Evolutionary conservation across 2,797 vertebrate genomes (phyloP), one percentile per base, ranked within the genome.

Genomic region (Erpetoichthys calabaricus): DNA sequence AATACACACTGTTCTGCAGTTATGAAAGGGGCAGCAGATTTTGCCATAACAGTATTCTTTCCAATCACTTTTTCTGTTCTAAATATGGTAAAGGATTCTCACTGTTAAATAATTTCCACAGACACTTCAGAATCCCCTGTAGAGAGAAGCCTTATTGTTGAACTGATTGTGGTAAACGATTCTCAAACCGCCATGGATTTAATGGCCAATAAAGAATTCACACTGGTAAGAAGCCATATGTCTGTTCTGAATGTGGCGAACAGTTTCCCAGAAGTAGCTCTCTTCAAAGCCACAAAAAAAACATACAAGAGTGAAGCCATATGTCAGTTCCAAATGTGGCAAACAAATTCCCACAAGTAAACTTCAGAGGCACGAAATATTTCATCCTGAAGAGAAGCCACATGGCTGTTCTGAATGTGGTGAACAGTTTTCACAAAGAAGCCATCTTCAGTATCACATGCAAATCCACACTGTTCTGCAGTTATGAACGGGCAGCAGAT

Each of bases 271-370:
- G n/a, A n/a, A n/a, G n/a, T n/a, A n/a, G n/a, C n/a, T n/a, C n/a
- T n/a, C n/a, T n/a, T n/a, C n/a, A n/a, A n/a, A n/a, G n/a, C n/a
- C n/a, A n/a, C n/a, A 70, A 63, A 67, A 72, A 49, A 69, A 64
- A 3, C 76, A 74, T 72, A 75, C 75, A 0, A 63, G 69, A 1
- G 73, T 77, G 69, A 58, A 72, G 4, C 76, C 76, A 58, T 75
- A 70, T 67, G 68, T 69, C 64, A 73, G 73, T 47, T 66, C 68
- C 0, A 63, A 70, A 62, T 76, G 74, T 1, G 68, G 73, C 1
- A 76, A 75, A 61, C 71, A 63, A 64, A 75, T 75, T 66, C 73
- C 67, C 1, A 66, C 65, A 56, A 69, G 73, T 8, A 73, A 72
- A 68, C 70, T 76, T 63, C 73, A 71, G 4, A 70, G 70, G 42